Conservation (phyloP, 2,113 vertebrate genomes). For the Phoenicopterus ruber region DNA sequence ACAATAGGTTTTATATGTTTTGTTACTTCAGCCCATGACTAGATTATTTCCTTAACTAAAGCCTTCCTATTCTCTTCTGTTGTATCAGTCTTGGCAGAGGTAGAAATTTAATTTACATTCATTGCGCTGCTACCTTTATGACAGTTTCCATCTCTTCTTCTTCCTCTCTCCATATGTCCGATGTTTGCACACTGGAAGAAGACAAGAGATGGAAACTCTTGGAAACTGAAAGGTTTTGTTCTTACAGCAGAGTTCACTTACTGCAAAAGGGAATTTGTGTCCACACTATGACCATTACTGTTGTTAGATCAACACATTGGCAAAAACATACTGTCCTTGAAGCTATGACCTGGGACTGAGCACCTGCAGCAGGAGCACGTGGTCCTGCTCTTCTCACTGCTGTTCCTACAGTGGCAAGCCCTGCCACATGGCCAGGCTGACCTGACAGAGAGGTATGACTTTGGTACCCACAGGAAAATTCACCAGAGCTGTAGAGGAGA, state of each 20-base stretch:
- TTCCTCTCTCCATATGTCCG: background rate
- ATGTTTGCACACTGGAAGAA: background rate
- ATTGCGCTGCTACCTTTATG: rapidly evolving
- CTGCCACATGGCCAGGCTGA: background rate
- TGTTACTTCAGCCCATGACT: background rate
- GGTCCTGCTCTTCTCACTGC: background rate
- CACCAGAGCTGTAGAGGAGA: background rate
- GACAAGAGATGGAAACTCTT: background rate
- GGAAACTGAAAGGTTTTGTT: rapidly evolving
- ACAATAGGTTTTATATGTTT: background rate
- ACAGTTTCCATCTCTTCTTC: background rate
- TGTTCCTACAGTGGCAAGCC: background rate
- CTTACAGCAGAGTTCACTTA: background rate
- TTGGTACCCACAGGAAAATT: background rate
- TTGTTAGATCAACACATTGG: background rate
- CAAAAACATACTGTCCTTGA: background rate
- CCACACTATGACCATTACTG: rapidly evolving
- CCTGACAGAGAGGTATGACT: background rate
- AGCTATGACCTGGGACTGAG: background rate
- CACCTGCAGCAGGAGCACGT: background rate
- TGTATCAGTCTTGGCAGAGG: background rate
- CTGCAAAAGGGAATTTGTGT: background rate
- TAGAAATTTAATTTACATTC: background rate
- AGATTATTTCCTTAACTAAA: background rate
- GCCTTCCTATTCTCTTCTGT: background rate